A percentile compares a stretch with the other conserved stretches of the same genome.
phyloP scores from a whole-genome alignment of 2,797 vertebrate genomes.

The Psittacula derbiana region DNA sequence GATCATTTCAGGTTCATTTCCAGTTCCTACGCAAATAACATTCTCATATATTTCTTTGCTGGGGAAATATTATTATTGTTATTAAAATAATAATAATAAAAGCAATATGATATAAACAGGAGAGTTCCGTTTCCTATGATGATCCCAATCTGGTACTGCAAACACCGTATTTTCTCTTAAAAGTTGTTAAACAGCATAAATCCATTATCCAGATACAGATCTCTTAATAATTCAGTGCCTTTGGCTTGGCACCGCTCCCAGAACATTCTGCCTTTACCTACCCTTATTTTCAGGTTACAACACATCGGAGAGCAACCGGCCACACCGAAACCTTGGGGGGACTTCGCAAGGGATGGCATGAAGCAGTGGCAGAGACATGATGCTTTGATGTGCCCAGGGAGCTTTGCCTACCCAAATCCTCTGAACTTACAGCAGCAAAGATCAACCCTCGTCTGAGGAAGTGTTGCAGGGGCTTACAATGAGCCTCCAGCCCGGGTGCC shows the following conservation, averaged over 20 bases:
- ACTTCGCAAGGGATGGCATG: rapidly evolving
- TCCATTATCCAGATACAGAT: slow-evolving; percentile 73
- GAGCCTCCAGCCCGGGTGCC: background rate
- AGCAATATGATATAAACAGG: slow-evolving; percentile 24
- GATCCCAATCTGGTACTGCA: slow-evolving; percentile 54
- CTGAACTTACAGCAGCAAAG: background rate
- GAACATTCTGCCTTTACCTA: slow-evolving; percentile 74
- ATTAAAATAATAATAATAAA: slow-evolving; percentile 32
- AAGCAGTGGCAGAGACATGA: rapidly evolving
- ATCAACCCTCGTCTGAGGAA: rapidly evolving
- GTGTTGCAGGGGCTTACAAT: background rate
- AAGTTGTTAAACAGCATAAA: slow-evolving; percentile 73
- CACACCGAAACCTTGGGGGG: background rate
- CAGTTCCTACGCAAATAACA: slow-evolving; percentile 59
- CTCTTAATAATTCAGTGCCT: slow-evolving; percentile 73
- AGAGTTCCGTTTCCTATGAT: slow-evolving; percentile 58
- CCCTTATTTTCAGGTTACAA: slow-evolving; percentile 75
- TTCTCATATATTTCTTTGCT: slow-evolving; percentile 2
- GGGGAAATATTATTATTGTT: slow-evolving; percentile 43
- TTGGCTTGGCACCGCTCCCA: slow-evolving; percentile 73
- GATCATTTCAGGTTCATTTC: slow-evolving; percentile 72
- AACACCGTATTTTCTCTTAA: slow-evolving; percentile 57
- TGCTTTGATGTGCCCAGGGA: rapidly evolving
- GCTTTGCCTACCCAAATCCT: rapidly evolving
- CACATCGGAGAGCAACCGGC: slow-evolving; percentile 56